phyloP scores from a whole-genome alignment of 2,888 invertebrate species.

The Tachina grossa region DNA sequence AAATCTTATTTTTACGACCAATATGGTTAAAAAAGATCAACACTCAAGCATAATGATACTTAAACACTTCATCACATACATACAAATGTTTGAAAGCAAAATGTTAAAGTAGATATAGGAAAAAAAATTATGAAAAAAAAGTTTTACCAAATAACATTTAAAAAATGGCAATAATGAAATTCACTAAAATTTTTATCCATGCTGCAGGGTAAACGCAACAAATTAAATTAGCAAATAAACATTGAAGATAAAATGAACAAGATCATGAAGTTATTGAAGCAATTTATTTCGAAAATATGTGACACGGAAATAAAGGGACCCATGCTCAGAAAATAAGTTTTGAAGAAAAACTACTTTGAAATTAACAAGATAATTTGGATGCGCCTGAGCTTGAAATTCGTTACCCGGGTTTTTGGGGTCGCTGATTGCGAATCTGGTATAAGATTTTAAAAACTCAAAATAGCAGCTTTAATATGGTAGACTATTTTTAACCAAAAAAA shows the following conservation, averaged over 20 bases:
- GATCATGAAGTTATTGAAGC: background rate
- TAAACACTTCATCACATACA: slow-evolving; percentile 4
- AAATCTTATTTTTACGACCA: slow-evolving; percentile 30
- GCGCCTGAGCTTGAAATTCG: no score
- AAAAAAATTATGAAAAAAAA: slow-evolving; percentile 18
- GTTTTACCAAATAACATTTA: slow-evolving; percentile 16
- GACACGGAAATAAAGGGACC: no score
- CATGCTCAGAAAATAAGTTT: no score
- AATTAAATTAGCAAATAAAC: no score
- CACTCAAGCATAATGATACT: background rate
- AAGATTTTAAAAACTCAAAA: no score
- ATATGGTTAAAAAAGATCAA: slow-evolving; percentile 6
- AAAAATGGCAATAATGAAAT: background rate
- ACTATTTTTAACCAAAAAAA: no score
- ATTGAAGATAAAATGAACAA: background rate
- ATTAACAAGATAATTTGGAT: no score
- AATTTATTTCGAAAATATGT: background rate
- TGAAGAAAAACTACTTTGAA: no score
- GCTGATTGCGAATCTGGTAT: no score
- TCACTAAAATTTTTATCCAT: background rate
- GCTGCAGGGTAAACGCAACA: background rate
- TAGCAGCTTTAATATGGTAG: no score
- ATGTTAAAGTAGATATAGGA: background rate
- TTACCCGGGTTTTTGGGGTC: no score
- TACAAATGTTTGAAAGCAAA: background rate